Evolutionary conservation across 2,888 invertebrate genomes (phyloP), one percentile per base, ranked within the genome.

Genomic region (Melanchra persicariae): DNA sequence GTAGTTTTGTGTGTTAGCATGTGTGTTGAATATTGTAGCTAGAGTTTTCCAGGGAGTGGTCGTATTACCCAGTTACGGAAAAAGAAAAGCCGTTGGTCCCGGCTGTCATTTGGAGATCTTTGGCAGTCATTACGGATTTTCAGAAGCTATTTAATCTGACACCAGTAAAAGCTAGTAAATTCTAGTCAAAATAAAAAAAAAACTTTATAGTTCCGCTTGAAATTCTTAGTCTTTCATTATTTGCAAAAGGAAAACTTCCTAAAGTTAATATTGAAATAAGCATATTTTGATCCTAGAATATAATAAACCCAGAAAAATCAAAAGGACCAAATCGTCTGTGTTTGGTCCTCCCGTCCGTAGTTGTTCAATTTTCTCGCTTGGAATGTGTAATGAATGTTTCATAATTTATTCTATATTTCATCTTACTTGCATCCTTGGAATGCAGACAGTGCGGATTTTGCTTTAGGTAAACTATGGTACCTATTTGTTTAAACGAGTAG

Each of bases 401-500:
- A 52, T 73, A 55, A 64, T 45, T 2, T 43, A 24, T 58, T 59
- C n/a, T 70, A 12, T 58, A 55, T 75, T 74, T 62, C 37, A 45
- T 65, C 19, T 64, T 79, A 55, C 54, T 81, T 59, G 71, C 79
- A 68, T 59, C 82, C 80, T 52, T 63, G 72, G 82, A 83, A 82
- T 82, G 85, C 89, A 89, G 87, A 82, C 88, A 84, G 49, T 90
- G 84, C 75, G 89, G 89, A 87, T 87, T 84, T 70, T 84, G 82
- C 75, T 79, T 83, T 85, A 84, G 87, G 89, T 88, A 88, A 88
- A 63, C 12, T 6, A 49, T 55, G 3, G 3, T 45, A 58, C 43
- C 34, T 57, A n/a, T 74, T 15, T 66, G 54, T 26, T 15, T 37
- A 26, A 17, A n/a, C 40, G 43, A 3, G 12, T 52, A 26, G n/a